Conservation (phyloP, 2,113 vertebrate genomes). For the Eidolon helvum region DNA sequence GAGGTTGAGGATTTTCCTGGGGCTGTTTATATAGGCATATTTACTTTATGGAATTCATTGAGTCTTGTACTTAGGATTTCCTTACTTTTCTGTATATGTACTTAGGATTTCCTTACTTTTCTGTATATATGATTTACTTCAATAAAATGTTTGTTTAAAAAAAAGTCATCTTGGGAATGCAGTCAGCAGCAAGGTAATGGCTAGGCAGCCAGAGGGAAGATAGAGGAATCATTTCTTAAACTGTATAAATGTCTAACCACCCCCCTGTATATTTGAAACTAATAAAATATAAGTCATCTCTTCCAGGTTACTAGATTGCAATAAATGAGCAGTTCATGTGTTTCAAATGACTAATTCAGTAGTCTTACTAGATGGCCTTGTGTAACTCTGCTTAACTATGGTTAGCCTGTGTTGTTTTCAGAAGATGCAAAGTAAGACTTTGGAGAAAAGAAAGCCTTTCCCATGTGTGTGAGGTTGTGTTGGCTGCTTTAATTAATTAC, state of each 20-base stretch:
- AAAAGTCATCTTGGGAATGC: background rate
- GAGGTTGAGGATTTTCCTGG: background rate
- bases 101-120: background rate
- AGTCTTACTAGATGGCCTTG: background rate
- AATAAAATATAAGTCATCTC: background rate
- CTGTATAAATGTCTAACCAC: too few species aligned
- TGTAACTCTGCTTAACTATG: background rate
- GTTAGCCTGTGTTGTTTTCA: background rate
- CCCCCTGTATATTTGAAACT: too few species aligned
- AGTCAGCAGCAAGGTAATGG: too few species aligned
- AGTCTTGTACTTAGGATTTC: background rate
- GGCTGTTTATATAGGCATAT: background rate
- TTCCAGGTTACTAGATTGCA: background rate
- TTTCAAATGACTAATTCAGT: background rate
- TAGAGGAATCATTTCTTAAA: too few species aligned
- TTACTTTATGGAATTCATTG: background rate
- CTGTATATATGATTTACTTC: background rate
- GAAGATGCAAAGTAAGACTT: background rate
- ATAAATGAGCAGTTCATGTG: background rate
- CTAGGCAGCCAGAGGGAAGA: too few species aligned
- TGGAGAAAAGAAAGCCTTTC: background rate
- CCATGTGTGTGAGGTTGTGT: background rate
- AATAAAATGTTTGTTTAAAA: background rate
- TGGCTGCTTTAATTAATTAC: background rate
- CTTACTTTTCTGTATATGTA: background rate